phyloP scores from a whole-genome alignment of 2,797 vertebrate species.

The Discoglossus pictus region DNA sequence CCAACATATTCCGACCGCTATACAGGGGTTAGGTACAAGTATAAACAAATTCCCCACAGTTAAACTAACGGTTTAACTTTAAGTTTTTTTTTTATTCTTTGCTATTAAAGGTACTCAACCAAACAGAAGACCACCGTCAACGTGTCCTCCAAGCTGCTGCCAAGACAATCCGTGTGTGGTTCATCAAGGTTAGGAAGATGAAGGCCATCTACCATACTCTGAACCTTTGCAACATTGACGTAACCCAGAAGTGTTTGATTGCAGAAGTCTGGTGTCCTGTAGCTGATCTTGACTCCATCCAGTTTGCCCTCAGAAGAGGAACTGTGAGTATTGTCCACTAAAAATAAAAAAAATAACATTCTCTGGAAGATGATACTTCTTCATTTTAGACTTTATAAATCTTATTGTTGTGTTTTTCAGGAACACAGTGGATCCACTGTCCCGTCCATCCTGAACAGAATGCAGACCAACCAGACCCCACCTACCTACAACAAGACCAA shows the following conservation, averaged over 20 bases:
- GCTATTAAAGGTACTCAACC: slow-evolving; percentile 87
- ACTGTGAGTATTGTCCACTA: slow-evolving; percentile 82
- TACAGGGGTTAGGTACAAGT: too few species aligned
- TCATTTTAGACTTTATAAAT: slow-evolving; percentile 4
- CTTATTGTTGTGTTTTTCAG: slow-evolving; percentile 67
- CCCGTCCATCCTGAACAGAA: slow-evolving; percentile 94
- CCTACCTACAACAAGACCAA: slow-evolving; percentile 98
- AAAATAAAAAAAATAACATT: too few species aligned
- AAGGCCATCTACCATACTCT: slow-evolving; percentile 98
- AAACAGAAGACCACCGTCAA: slow-evolving; percentile 96
- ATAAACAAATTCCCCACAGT: too few species aligned
- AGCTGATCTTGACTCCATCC: slow-evolving; percentile 93
- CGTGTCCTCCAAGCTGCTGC: slow-evolving; percentile 93
- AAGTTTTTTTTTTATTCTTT: neutral
- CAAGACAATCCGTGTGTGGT: slow-evolving; percentile 93
- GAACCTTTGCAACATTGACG: slow-evolving; percentile 97
- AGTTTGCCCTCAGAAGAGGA: slow-evolving; percentile 93
- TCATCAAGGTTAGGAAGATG: slow-evolving; percentile 98
- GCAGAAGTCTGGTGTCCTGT: slow-evolving; percentile 97
- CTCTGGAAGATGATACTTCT: too few species aligned
- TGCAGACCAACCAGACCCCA: slow-evolving; percentile 96
- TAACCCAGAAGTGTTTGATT: slow-evolving; percentile 98
- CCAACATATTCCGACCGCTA: too few species aligned
- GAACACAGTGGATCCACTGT: slow-evolving; percentile 97
- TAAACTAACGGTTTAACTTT: too few species aligned